phyloP scores from a whole-genome alignment of 1,140 invertebrate species.

The Sesamia nonagrioides region DNA sequence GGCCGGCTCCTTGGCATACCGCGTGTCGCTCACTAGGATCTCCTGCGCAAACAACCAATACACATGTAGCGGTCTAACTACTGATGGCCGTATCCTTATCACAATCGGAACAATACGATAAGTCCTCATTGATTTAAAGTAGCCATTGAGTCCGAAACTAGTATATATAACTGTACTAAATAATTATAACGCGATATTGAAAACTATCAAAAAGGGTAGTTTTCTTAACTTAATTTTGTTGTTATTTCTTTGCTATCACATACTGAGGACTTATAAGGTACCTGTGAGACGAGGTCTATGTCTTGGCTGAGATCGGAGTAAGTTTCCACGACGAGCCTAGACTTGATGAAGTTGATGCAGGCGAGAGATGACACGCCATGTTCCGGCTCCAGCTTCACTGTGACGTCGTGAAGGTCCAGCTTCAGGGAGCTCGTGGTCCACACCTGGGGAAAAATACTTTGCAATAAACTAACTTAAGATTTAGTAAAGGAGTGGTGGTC shows the following conservation, averaged over 20 bases:
- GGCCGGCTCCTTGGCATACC: conserved; percentile 91
- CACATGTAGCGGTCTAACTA: no score
- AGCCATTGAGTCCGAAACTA: no score
- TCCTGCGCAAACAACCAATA: conserved; percentile 85
- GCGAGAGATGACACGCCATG: conserved; percentile 91
- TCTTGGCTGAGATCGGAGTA: conserved; percentile 96
- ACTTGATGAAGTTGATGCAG: conserved; percentile 97
- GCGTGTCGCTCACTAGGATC: conserved; percentile 95
- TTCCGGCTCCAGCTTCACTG: conserved; percentile 90
- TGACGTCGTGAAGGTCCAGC: conserved; percentile 96
- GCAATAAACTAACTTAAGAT: no score
- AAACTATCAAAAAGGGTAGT: no score
- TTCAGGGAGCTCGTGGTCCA: conserved; percentile 94
- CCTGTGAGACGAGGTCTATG: conserved; percentile 96
- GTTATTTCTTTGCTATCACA: no score
- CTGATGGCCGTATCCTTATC: no score
- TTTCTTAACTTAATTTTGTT: no score
- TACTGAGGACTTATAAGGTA: conserved; percentile 29
- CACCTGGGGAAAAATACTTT: conserved; percentile 65
- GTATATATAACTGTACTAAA: no score
- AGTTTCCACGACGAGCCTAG: conserved; percentile 93
- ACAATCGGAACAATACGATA: no score
- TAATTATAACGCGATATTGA: no score
- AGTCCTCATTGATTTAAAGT: no score
- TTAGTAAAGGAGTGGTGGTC: no score